These are phyloP conservation scores for Marmota monax DNA, from an alignment of 2,113 vertebrate species.

Conservation along the genomic window DNA sequence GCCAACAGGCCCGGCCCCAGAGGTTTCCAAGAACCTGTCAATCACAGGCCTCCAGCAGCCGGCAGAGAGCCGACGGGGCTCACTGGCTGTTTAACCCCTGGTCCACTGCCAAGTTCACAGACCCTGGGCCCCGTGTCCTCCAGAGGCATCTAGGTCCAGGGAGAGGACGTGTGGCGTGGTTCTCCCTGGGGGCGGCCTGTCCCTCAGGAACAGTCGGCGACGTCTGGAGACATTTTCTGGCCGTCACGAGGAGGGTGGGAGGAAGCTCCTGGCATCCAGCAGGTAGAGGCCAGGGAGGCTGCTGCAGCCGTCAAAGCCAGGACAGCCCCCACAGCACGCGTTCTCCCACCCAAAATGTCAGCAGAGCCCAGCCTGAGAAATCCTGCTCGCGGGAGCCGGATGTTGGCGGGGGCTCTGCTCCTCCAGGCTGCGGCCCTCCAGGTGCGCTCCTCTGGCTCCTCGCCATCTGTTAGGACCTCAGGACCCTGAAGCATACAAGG, in stretches of 20 bases:
- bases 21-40: background rate
- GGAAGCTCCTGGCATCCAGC: background rate
- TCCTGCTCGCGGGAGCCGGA: rapidly evolving
- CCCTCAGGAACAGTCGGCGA: background rate
- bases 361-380: background rate
- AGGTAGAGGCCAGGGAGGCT: background rate
- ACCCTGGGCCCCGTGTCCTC: rapidly evolving
- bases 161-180: background rate
- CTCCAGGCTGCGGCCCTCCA: background rate
- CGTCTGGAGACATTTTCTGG: background rate
- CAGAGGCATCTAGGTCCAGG: background rate
- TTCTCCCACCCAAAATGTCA: background rate
- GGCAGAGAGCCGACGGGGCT: background rate
- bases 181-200: background rate
- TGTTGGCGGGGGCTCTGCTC: background rate
- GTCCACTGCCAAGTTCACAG: background rate
- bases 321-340: background rate
- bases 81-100: rapidly evolving
- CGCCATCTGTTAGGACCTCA: background rate
- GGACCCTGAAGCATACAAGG: rapidly evolving
- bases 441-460: rapidly evolving
- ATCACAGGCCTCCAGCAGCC: rapidly evolving
- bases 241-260: background rate
- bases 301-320: background rate
- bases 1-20: background rate